Percentiles rank a stretch among this genome's conserved stretches.
These are phyloP conservation scores for Argyrosomus japonicus DNA, from an alignment of 2,113 vertebrate species.

Conservation along the genomic window DNA sequence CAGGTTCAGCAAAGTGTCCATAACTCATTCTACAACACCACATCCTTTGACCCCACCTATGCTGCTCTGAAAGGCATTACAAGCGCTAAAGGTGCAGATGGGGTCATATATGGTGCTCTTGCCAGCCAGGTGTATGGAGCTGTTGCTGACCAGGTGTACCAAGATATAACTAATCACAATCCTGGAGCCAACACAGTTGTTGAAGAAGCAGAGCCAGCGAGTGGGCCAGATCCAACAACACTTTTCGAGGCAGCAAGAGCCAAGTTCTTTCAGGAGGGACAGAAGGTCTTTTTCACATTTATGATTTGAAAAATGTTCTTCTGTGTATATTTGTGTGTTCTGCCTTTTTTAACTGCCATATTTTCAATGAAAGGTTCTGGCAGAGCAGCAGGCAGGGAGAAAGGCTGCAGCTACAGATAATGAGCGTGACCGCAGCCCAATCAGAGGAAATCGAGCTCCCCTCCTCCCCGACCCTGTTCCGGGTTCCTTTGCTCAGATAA, in stretches of 20 bases:
- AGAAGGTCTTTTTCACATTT: conserved; percentile 74
- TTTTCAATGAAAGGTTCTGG: conserved; percentile 75
- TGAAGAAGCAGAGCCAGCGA: conserved; percentile 63
- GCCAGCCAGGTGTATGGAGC: conserved; percentile 89
- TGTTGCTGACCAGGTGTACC: conserved; percentile 85
- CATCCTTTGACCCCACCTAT: conserved; percentile 88
- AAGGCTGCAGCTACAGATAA: conserved; percentile 69
- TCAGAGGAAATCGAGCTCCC: conserved; percentile 80
- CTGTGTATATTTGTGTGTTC: neutral
- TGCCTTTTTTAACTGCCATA: neutral
- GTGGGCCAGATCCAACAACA: conserved; percentile 80
- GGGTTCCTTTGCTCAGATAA: conserved; percentile 77
- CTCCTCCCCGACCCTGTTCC: conserved; percentile 84
- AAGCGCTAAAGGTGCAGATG: conserved; percentile 80
- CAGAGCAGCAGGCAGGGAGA: conserved; percentile 83
- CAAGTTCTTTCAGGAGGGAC: conserved; percentile 86
- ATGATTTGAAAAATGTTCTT: neutral
- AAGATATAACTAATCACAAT: conserved; percentile 72
- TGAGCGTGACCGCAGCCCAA: conserved; percentile 84
- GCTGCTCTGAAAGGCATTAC: conserved; percentile 85
- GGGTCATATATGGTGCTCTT: conserved; percentile 87
- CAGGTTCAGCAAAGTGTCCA: conserved; percentile 85
- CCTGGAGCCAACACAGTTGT: conserved; percentile 24
- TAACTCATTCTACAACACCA: conserved; percentile 88
- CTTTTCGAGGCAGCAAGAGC: conserved; percentile 86